Base-by-base conservation (phyloP, 2,797 vertebrate species). In the Sebastes cheni region DNA sequence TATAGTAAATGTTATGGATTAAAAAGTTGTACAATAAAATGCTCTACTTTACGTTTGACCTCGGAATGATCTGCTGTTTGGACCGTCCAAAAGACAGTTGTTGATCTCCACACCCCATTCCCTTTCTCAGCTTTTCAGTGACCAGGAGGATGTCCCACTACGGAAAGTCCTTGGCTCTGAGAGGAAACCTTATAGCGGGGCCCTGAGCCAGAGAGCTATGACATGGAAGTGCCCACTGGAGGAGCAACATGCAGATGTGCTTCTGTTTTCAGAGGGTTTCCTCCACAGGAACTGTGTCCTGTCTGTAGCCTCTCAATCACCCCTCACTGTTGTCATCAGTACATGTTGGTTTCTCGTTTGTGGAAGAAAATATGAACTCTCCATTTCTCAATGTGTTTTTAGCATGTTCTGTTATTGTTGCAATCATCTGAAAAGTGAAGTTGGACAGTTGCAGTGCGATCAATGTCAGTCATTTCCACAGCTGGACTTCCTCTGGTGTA, bases 101-200 rank as follows among this genome's bases (percentile, higher is more conserved):
- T 83, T 80, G 70, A 82, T 72, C 32, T 76, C 68, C 18, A 25
- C 60, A 27, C 75, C 84, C 82, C 80, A 64, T 66, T 74, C 74
- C 61, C 16, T 77, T 77, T 55, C 72, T 80, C 79, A 58, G 68
- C 68, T 83, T 64, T 58, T 77, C 75, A 23, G 84, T 79, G 66
- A 88, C 81, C 72, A 80, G 82, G 88, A 95, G 95, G 95, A 96
- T 95, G 91, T 94, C 85, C 92, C 90, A 72, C 75, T 83, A 88
- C 58, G 92, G 94, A 93, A 95, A 94, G 94, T 94, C 92, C 91
- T 95, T 94, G 95, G 88, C 85, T 94, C 82, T 80, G 89, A 83
- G 88, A 93, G 95, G 95, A 96, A 95, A 89, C 87, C 86, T 94
- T 79, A 78, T 85, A 85, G 84, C 50, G 52, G 75, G 86, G 82